Percentiles rank a stretch among this genome's conserved stretches.
phyloP scores from a whole-genome alignment of 2,113 vertebrate genomes.

The Gila orcuttii region DNA sequence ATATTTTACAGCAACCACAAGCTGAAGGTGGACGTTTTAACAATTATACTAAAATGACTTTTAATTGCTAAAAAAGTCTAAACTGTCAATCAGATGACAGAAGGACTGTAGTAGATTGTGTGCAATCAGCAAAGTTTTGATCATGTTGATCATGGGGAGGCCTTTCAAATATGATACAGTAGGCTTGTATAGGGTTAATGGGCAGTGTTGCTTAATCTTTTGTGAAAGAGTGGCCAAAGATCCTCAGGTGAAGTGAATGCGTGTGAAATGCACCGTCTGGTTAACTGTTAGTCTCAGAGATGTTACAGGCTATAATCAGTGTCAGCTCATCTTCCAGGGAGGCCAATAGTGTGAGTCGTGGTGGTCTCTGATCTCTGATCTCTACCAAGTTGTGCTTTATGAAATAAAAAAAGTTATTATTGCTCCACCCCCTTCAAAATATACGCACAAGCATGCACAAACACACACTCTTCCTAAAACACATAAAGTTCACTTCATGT shows the following conservation, averaged over 20 bases:
- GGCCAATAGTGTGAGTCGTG: not conserved
- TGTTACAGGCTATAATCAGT: slow-evolving; percentile 1
- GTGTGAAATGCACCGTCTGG: not conserved
- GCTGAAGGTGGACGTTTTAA: too few species aligned
- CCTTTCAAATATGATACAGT: too few species aligned
- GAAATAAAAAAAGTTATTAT: not conserved
- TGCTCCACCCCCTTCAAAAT: not conserved
- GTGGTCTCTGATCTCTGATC: slow-evolving; percentile 22
- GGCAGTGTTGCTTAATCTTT: too few species aligned
- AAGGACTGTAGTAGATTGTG: too few species aligned
- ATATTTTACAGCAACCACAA: too few species aligned
- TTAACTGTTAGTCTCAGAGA: not conserved
- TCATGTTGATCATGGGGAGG: too few species aligned
- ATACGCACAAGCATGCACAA: not conserved
- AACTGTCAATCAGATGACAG: too few species aligned
- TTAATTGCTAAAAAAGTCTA: too few species aligned
- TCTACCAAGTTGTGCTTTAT: not conserved
- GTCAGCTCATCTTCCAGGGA: slow-evolving; percentile 26
- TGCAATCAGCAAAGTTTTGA: too few species aligned
- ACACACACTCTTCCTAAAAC: not conserved
- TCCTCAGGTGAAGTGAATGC: not conserved
- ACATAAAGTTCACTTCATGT: not conserved
- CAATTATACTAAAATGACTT: too few species aligned
- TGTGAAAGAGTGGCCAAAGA: not conserved
- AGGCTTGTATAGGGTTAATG: too few species aligned